Conservation (phyloP, 1,140 invertebrate species). For the Drosophila willistoni region DNA sequence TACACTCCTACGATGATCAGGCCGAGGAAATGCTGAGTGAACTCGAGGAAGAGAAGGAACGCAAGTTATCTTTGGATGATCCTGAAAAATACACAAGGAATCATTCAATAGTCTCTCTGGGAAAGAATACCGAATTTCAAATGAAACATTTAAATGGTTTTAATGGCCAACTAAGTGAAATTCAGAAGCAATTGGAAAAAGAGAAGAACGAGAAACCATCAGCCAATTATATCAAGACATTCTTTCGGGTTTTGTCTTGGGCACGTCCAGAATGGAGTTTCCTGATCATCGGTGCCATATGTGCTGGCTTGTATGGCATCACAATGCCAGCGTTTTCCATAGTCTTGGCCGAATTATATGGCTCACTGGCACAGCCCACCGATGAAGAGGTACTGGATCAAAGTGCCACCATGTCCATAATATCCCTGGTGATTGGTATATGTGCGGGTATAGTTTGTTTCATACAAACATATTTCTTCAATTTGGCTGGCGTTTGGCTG, state of each 20-base stretch:
- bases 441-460: constrained; percentile 88
- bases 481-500: constrained; percentile 90
- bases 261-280: constrained; percentile 91
- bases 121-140: constrained; percentile 64
- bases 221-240: constrained; percentile 61
- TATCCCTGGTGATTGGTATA: constrained; percentile 89
- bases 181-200: neutral
- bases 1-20: constrained; percentile 83
- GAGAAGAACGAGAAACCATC: constrained; percentile 7
- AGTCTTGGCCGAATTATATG: constrained; percentile 92
- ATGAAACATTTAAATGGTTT: constrained; percentile 58
- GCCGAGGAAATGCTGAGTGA: constrained; percentile 84
- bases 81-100: constrained; percentile 21
- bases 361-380: constrained; percentile 84
- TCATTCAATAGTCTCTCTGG: constrained; percentile 43
- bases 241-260: constrained; percentile 87
- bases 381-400: constrained; percentile 85
- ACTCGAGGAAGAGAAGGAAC: constrained; percentile 86
- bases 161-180: neutral
- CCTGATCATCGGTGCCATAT: constrained; percentile 89
- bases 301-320: constrained; percentile 88
- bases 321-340: constrained; percentile 92
- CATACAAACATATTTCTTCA: constrained; percentile 90
- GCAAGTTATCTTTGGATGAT: constrained; percentile 53
- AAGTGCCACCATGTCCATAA: constrained; percentile 87